Conservation (phyloP, 2,888 invertebrate species). For the Autographa gamma region DNA sequence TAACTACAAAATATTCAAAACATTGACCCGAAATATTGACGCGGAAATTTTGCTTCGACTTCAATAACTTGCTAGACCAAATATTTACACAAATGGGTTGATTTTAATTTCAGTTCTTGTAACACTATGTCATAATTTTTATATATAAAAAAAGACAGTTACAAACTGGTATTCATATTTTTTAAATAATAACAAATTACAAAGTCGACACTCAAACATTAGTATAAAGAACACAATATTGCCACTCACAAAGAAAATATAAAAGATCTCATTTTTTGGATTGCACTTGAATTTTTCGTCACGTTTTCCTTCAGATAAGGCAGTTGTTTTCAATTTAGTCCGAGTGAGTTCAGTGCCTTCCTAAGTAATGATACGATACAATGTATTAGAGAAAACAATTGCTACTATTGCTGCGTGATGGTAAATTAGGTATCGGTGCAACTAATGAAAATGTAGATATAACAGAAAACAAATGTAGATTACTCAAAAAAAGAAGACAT, state of each 20-base stretch:
- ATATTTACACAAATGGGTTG: no score
- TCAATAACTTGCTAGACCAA: no score
- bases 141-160: no score
- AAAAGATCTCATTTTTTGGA: conserved; percentile 18
- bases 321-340: conserved; percentile 46
- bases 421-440: no score
- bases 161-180: no score
- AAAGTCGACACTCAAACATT: not conserved
- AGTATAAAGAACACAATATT: conserved; percentile 5
- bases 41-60: no score
- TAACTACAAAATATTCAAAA: no score
- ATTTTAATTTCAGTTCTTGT: no score
- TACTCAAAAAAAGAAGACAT: no score
- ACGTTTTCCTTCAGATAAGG: conserved; percentile 41
- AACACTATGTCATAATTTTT: no score
- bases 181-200: not conserved
- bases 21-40: no score
- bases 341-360: conserved; percentile 31
- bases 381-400: not conserved
- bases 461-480: not conserved
- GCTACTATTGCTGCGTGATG: not conserved
- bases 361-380: conserved; percentile 25
- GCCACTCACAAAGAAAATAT: conserved; percentile 12
- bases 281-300: conserved; percentile 40
- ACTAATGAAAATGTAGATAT: not conserved